Evolutionary conservation across 2,113 vertebrate genomes (phyloP), one percentile per base, ranked within the genome.

Genomic region (Thymallus thymallus): DNA sequence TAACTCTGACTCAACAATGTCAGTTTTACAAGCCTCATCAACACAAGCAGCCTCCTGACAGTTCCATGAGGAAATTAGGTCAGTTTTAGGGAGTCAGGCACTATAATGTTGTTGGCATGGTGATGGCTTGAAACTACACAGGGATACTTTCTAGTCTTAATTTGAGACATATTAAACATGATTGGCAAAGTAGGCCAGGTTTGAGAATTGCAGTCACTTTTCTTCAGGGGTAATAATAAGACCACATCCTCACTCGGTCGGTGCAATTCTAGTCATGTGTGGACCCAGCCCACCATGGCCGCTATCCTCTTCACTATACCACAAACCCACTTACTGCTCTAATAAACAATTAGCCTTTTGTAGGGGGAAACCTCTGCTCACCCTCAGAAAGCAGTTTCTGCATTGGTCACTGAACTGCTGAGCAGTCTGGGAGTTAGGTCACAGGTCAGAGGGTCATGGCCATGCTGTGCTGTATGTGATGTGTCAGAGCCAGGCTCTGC

Each of bases 301-400:
- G 78, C 80, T 77, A 75, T 71, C 58, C 18, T 51, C 69, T 72
- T 61, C 68, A 75, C 79, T 80, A 82, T 58, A 72, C 73, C 83
- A 88, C 86, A 84, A 82, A 83, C 81, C 82, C 83, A 90, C 90
- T 77, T 75, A 6, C 22, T 77, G 74, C 24, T 82, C 72, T 5
- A 55, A 62, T 74, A 71, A 82, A 92, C 91, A 93, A 92, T 85
- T 85, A 77, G 26, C 76, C 88, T 77, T 85, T 88, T 93, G 90
- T 92, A 73, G 74, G 62, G 51, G 60, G 70, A 83, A 83, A 80
- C 76, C 77, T 83, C 69, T 70, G 76, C 65, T 74, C 66, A 62
- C 78, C 76, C 82, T 82, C 48, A 81, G 82, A 85, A 79, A 88
- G 89, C 82, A 84, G 88, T 92, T 91, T 83, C 86, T 75, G 65